Conservation (phyloP, 2,888 invertebrate species). For the Thysanoteuthis rhombus region DNA sequence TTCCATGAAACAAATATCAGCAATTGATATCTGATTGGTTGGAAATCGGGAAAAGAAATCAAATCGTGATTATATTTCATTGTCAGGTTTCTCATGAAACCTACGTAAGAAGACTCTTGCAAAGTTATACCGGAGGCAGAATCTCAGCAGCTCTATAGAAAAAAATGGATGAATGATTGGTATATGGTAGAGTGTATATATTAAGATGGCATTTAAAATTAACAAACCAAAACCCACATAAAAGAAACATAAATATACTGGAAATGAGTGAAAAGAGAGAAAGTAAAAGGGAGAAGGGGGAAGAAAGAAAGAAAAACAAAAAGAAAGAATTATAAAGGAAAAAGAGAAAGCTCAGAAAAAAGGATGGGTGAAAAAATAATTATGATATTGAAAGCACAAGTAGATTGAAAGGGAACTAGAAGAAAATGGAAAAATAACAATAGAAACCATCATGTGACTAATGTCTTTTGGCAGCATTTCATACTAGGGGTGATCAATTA, state of each 20-base stretch:
- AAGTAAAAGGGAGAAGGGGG: neutral
- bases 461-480: no score
- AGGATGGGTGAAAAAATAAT: neutral
- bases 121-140: neutral
- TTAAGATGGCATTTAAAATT: neutral
- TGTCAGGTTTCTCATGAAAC: neutral
- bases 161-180: neutral
- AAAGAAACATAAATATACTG: neutral
- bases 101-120: neutral
- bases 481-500: no score
- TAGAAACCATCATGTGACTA: no score
- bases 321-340: neutral
- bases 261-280: neutral
- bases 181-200: neutral
- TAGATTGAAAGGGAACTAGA: neutral
- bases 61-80: neutral
- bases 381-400: neutral
- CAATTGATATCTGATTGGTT: constrained; percentile 12
- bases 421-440: neutral
- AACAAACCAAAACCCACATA: neutral
- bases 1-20: neutral
- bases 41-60: constrained; percentile 12
- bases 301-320: neutral
- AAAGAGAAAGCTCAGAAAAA: neutral
- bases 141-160: neutral